Evolutionary conservation across 2,113 vertebrate genomes (phyloP).

Genomic region (Chrysemys picta): DNA sequence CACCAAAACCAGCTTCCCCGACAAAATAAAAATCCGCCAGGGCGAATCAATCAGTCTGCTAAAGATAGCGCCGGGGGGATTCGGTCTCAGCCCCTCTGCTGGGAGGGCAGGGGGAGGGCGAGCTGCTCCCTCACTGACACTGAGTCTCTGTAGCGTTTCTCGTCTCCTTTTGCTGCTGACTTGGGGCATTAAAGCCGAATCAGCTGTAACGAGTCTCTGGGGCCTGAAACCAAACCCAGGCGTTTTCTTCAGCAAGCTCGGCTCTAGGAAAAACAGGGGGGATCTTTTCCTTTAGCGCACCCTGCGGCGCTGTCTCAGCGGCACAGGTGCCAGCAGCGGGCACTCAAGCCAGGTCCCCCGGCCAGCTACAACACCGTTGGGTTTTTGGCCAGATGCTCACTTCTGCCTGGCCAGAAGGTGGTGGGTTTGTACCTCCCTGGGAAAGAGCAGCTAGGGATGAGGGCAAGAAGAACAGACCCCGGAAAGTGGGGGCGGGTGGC

Average conservation of each 20-base stretch:
- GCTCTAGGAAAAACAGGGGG: not conserved
- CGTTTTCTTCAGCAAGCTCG: accelerated
- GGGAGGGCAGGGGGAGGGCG: no score
- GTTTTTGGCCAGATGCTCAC: accelerated
- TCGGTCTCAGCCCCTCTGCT: accelerated
- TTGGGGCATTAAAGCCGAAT: not conserved
- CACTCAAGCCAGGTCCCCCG: no score
- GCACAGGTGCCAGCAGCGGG: not conserved
- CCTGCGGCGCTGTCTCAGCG: not conserved
- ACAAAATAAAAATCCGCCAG: not conserved
- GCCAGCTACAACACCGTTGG: accelerated
- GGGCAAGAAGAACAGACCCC: accelerated
- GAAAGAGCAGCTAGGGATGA: not conserved
- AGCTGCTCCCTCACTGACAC: not conserved
- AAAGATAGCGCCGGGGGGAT: accelerated
- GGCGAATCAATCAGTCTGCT: not conserved
- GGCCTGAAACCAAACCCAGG: not conserved
- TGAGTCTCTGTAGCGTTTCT: accelerated
- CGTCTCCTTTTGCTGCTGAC: accelerated
- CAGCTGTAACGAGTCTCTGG: accelerated
- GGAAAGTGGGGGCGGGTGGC: not conserved
- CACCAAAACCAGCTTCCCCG: not conserved
- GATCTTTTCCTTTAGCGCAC: not conserved
- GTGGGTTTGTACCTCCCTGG: not conserved
- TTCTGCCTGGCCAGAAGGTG: no score